Base-by-base conservation (phyloP, 2,888 invertebrate species). In the Crossocerus cetratus region DNA sequence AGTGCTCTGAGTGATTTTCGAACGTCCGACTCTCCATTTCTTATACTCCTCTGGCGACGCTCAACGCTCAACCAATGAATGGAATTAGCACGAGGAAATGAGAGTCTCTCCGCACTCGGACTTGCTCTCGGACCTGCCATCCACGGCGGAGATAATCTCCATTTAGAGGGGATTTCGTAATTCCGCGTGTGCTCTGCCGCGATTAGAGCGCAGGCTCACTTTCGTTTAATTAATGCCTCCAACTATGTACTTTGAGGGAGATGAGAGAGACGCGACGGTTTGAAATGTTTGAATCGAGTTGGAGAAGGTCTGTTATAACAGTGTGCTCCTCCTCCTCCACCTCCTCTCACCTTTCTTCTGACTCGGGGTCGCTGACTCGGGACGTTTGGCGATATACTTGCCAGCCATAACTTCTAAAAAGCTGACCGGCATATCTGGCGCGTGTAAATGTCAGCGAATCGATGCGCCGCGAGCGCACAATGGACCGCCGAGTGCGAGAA, bases 211-310 rank as follows among this genome's bases (percentile, higher is more conserved):
- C 18, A 42, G 18, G 42, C 59, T 49, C 55, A 65, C 55, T 58
- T 66, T 60, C 57, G 58, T 49, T 55, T 53, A 65, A 75, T 67
- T 64, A 66, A 32, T 45, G 49, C 69, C 59, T 55, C 42, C 20
- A 59, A 43, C 8, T 49, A 16, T 49, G 42, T 45, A 23, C 44
- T 54, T 45, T 49, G 49, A 13, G 49, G 5, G 3, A 49, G 14
- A 49, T 14, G 49, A 49, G 49, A 49, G 49, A 49, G 49, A 49
- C 4, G 49, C 4, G 13, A 43, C 5, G 43, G 43, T 43, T 5
- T 43, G 13, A 43, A n/a, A n/a, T 5, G 49, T 49, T 16, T 49
- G 49, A 3, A 49, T 49, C 4, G 2, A 11, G 14, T 49, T 16
- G 49, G 8, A 32, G 49, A 49, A 14, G 8, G 16, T 16, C 49